These are phyloP conservation scores for Oplegnathus fasciatus DNA, from an alignment of 2,113 vertebrate species.

Conservation along the genomic window DNA sequence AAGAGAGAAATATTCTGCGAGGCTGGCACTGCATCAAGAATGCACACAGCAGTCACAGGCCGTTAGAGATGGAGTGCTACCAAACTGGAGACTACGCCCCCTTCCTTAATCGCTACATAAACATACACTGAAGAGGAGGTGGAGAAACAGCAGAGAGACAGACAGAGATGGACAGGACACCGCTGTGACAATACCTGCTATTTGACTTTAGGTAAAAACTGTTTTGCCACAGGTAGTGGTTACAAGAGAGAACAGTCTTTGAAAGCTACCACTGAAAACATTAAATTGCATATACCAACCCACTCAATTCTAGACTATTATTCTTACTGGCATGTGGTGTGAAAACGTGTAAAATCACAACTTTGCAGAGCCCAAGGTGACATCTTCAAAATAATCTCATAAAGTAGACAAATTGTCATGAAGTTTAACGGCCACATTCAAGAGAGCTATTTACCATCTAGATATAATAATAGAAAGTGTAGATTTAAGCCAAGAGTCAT, in stretches of 20 bases:
- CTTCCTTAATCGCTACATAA: constrained; percentile 71
- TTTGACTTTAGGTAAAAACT: constrained; percentile 2
- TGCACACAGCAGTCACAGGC: constrained; percentile 77
- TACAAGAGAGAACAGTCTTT: not conserved
- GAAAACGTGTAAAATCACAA: not conserved
- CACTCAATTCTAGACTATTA: not conserved
- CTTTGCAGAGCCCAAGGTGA: not conserved
- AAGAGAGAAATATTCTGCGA: constrained; percentile 66
- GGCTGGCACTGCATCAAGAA: constrained; percentile 78
- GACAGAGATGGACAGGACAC: constrained; percentile 21
- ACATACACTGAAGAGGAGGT: constrained; percentile 55
- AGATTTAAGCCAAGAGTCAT: not conserved
- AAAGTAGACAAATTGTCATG: not conserved
- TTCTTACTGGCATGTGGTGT: not conserved
- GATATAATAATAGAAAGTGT: not conserved
- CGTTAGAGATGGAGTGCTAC: constrained; percentile 68
- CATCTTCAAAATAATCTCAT: not conserved
- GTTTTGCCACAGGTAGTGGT: not conserved
- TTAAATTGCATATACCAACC: not conserved
- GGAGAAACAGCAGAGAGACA: constrained; percentile 10
- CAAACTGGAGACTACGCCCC: constrained; percentile 63
- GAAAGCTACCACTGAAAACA: not conserved
- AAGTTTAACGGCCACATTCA: not conserved
- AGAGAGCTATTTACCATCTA: not conserved
- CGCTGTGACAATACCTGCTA: not conserved